Evolutionary conservation across 2,113 vertebrate genomes (phyloP).

Genomic region (Grantiella picta): DNA sequence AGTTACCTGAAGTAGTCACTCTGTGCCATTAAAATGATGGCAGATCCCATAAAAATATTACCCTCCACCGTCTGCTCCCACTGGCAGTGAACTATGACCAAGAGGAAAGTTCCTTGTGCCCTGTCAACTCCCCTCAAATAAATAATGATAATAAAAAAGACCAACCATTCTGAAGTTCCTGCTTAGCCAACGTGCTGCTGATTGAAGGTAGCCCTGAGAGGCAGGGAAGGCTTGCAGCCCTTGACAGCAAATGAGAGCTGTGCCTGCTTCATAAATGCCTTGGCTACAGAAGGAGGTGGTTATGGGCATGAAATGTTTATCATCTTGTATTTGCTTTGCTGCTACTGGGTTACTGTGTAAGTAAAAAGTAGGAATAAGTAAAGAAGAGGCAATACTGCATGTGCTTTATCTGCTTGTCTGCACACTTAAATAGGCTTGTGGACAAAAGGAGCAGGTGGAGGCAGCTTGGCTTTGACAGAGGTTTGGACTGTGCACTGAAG

Average conservation of each 20-base stretch:
- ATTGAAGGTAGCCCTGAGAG: background rate
- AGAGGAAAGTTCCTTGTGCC: constrained; percentile 4
- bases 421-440: background rate
- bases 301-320: constrained; percentile 29
- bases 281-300: constrained; percentile 15
- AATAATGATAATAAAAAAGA: constrained; percentile 40
- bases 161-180: background rate
- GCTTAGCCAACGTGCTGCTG: background rate
- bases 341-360: background rate
- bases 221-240: background rate
- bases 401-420: background rate
- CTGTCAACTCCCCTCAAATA: constrained; percentile 19
- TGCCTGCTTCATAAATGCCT: constrained; percentile 14
- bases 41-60: constrained; percentile 10
- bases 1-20: background rate
- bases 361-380: background rate
- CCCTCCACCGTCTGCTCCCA: background rate
- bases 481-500: background rate
- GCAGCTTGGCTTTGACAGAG: background rate
- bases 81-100: constrained; percentile 35
- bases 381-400: background rate
- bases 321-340: constrained; percentile 7
- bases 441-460: background rate
- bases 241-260: background rate
- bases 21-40: constrained; percentile 17